These are phyloP conservation scores for Callopanchax toddi DNA, from an alignment of 2,113 vertebrate genomes.

Conservation along the genomic window DNA sequence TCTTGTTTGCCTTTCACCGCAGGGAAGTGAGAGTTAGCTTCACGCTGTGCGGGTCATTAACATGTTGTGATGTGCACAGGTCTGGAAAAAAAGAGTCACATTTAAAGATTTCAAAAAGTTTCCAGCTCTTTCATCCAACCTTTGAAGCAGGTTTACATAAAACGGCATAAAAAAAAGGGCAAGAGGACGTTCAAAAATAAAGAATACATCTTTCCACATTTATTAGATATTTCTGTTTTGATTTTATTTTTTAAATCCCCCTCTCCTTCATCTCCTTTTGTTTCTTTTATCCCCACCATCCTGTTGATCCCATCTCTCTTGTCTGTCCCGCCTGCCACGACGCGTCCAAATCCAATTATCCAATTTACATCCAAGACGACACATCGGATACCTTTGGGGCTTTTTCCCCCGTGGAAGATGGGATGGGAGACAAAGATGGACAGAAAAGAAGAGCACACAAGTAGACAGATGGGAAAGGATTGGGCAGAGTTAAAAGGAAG, in stretches of 20 bases:
- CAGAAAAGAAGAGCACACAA: slow-evolving; percentile 3
- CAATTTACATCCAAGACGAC: slow-evolving; percentile 70
- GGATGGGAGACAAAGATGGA: slow-evolving; percentile 35
- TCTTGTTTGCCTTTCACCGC: background rate
- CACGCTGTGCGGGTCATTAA: background rate
- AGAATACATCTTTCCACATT: background rate
- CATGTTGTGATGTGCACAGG: background rate
- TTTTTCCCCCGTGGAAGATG: slow-evolving; percentile 1
- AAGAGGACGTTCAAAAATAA: too few relatives aligned
- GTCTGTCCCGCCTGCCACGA: slow-evolving; percentile 3
- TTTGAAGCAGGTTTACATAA: background rate
- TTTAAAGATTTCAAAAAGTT: background rate
- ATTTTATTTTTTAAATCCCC: background rate
- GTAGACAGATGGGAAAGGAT: slow-evolving; percentile 22
- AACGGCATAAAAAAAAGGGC: too few relatives aligned
- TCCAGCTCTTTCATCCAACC: background rate
- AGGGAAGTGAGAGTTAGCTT: background rate
- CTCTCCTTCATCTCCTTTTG: background rate
- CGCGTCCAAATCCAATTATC: slow-evolving; percentile 66
- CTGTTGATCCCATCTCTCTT: background rate
- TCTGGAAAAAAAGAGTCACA: background rate
- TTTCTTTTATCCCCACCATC: background rate
- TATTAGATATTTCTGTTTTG: background rate
- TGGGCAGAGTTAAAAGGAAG: background rate
- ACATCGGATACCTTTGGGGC: slow-evolving; percentile 46